Conservation (phyloP, 2,113 vertebrate genomes). For the Isichthys henryi region DNA sequence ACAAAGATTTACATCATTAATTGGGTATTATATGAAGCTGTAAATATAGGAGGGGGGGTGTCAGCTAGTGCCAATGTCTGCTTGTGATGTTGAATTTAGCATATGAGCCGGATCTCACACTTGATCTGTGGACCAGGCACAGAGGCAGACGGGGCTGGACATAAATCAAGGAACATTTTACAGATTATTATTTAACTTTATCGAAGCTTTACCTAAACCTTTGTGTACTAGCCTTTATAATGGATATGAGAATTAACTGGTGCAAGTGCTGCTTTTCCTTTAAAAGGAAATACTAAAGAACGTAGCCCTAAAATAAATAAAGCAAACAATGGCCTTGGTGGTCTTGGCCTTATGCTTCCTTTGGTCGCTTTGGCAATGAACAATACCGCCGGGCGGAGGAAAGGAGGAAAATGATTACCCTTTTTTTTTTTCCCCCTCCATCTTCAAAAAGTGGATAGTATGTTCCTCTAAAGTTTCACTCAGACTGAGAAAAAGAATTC, state of each 20-base stretch:
- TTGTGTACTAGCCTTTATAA: not conserved
- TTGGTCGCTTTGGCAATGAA: slow-evolving; percentile 9
- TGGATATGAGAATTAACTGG: not conserved
- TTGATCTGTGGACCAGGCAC: not conserved
- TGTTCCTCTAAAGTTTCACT: not conserved
- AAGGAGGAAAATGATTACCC: not conserved
- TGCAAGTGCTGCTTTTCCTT: not conserved
- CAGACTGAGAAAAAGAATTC: not conserved
- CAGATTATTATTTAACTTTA: not conserved
- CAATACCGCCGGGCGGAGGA: not conserved
- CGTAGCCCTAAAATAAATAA: not conserved
- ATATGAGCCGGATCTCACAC: not conserved
- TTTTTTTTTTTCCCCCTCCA: not conserved
- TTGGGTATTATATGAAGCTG: not conserved
- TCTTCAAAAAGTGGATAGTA: not conserved
- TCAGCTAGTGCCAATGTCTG: not conserved
- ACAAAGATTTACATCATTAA: not conserved
- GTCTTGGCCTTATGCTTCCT: not conserved
- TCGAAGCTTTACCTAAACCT: not conserved
- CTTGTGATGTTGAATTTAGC: not conserved
- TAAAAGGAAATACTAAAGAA: not conserved
- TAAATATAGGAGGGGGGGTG: not conserved
- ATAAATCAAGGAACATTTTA: not conserved
- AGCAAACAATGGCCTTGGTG: not conserved
- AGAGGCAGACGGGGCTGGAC: not conserved